Conservation (phyloP, 2,113 vertebrate genomes). For the Crotalus viridis region DNA sequence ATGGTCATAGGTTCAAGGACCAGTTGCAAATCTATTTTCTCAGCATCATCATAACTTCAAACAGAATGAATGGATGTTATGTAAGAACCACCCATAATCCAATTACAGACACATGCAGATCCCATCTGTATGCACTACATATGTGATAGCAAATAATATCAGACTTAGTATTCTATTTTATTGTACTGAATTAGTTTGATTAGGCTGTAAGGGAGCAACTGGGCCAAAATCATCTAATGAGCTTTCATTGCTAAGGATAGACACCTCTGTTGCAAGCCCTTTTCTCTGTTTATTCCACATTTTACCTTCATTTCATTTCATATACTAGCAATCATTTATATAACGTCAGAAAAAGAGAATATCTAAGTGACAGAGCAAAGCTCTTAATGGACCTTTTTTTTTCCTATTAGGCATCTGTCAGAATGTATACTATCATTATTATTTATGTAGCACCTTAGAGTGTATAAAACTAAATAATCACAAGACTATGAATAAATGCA, state of each 20-base stretch:
- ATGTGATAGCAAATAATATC: background rate
- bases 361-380: constrained; percentile 62
- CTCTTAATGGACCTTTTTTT: constrained; percentile 67
- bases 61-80: background rate
- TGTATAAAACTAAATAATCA: constrained; percentile 70
- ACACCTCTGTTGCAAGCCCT: background rate
- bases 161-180: background rate
- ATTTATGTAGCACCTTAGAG: constrained; percentile 7
- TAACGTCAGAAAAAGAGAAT: constrained; percentile 47
- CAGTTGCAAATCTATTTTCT: background rate
- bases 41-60: background rate
- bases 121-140: background rate
- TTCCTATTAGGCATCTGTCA: constrained; percentile 74
- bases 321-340: constrained; percentile 25
- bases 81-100: background rate
- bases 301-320: constrained; percentile 20
- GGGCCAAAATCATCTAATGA: background rate
- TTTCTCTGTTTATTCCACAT: background rate
- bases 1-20: background rate
- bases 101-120: background rate
- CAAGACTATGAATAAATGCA: constrained; percentile 77
- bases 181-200: background rate
- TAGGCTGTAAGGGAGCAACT: background rate
- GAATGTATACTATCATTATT: constrained; percentile 55
- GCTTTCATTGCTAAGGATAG: background rate